Percentiles rank a stretch among this genome's conserved stretches.
These are phyloP conservation scores for Drosophila biarmipes DNA, from an alignment of 1,140 invertebrate genomes.

Conservation along the genomic window DNA sequence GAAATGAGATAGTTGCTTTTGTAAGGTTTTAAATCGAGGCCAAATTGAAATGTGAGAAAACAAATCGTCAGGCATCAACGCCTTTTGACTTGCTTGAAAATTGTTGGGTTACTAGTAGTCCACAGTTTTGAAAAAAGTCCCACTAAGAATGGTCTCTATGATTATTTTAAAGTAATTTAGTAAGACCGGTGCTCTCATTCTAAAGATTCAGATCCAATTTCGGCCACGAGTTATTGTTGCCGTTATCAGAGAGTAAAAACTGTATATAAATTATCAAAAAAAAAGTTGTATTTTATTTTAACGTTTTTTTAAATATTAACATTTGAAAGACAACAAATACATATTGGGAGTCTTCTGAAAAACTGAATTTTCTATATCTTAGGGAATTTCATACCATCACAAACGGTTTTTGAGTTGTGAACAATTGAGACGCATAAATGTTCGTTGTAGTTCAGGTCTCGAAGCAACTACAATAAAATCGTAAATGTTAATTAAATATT, in stretches of 20 bases:
- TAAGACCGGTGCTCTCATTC: too few relatives aligned
- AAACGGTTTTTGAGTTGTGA: slow-evolving; percentile 85
- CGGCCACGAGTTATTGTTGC: background rate
- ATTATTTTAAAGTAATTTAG: background rate
- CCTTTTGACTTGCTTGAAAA: slow-evolving; percentile 1
- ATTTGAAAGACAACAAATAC: background rate
- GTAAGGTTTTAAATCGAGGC: slow-evolving; percentile 33
- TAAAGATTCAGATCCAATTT: too few relatives aligned
- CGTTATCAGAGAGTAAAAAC: too few relatives aligned
- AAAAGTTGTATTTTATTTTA: background rate
- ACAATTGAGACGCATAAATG: slow-evolving; percentile 87
- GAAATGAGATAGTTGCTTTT: slow-evolving; percentile 38
- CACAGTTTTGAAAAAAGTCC: slow-evolving; percentile 1
- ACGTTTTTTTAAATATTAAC: background rate
- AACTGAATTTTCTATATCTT: slow-evolving; percentile 3
- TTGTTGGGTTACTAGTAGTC: background rate
- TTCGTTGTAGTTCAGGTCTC: slow-evolving; percentile 86
- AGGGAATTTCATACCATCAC: slow-evolving; percentile 36
- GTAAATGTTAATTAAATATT: background rate
- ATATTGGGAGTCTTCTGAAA: background rate
- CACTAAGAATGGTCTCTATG: background rate
- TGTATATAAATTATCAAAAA: background rate
- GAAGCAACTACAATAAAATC: slow-evolving; percentile 84
- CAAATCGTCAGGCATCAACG: slow-evolving; percentile 47
- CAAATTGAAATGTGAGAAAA: slow-evolving; percentile 20